Evolutionary conservation across 2,797 vertebrate species (phyloP).

Genomic region (Gallinago stenura): DNA sequence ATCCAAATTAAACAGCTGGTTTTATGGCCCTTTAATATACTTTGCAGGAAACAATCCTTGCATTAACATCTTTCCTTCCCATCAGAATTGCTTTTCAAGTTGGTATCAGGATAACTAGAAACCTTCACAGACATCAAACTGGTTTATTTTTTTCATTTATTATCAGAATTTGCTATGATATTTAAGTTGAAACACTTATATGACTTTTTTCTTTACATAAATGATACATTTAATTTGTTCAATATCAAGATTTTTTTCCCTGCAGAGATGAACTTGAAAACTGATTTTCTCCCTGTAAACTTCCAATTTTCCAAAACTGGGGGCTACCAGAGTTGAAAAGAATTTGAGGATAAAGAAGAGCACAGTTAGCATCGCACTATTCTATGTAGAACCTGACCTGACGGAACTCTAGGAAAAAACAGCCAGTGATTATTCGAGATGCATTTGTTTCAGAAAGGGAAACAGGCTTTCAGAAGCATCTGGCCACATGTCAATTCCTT

Average conservation of each 20-base stretch:
- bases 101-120: neutral
- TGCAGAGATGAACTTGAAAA: neutral
- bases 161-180: neutral
- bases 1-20: neutral
- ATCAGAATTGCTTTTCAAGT: neutral
- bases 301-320: neutral
- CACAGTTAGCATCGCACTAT: neutral
- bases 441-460: neutral
- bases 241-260: neutral
- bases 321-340: neutral
- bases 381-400: neutral
- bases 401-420: neutral
- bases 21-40: neutral
- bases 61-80: neutral
- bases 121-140: neutral
- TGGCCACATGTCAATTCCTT: neutral
- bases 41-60: neutral
- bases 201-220: neutral
- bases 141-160: neutral
- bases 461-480: neutral
- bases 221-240: rapidly evolving
- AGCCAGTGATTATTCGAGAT: neutral
- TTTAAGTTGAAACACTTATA: neutral
- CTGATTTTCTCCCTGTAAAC: neutral
- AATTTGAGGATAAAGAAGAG: neutral